Conservation (phyloP, 2,113 vertebrate genomes). For the Chlamydotis undulata region DNA sequence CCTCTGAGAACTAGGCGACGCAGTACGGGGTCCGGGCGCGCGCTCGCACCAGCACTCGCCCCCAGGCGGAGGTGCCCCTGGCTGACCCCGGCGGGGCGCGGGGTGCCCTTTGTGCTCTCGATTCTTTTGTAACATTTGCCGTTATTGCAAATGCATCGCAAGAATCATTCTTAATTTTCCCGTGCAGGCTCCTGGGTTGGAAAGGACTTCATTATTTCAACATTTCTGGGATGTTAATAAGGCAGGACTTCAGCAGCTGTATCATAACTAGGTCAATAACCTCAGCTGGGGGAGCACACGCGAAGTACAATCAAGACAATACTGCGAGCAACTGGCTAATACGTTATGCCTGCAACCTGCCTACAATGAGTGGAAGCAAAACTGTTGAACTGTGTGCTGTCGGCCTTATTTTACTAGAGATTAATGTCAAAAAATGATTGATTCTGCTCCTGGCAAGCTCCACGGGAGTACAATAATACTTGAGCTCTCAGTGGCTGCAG, state of each 20-base stretch:
- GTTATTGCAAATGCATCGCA: rapidly evolving
- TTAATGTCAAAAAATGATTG: background rate
- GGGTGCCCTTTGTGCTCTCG: rapidly evolving
- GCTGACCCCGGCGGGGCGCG: rapidly evolving
- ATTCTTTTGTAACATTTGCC: background rate
- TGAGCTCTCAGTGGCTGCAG: background rate
- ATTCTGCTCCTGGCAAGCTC: background rate
- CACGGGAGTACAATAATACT: background rate
- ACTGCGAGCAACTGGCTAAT: background rate
- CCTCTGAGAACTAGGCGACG: background rate
- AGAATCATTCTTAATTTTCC: background rate
- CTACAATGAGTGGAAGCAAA: background rate
- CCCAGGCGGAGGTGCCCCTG: background rate
- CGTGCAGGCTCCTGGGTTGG: background rate
- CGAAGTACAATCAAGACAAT: background rate
- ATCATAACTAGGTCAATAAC: background rate
- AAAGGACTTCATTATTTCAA: background rate
- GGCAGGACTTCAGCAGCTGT: background rate
- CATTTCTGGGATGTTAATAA: background rate
- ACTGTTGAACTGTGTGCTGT: background rate
- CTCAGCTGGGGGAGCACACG: background rate
- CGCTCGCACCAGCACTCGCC: background rate
- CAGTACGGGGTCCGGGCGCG: background rate
- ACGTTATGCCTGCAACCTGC: background rate
- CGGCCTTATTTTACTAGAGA: background rate